phyloP scores from a whole-genome alignment of 1,140 invertebrate genomes.

The Trichonephila clavata region DNA sequence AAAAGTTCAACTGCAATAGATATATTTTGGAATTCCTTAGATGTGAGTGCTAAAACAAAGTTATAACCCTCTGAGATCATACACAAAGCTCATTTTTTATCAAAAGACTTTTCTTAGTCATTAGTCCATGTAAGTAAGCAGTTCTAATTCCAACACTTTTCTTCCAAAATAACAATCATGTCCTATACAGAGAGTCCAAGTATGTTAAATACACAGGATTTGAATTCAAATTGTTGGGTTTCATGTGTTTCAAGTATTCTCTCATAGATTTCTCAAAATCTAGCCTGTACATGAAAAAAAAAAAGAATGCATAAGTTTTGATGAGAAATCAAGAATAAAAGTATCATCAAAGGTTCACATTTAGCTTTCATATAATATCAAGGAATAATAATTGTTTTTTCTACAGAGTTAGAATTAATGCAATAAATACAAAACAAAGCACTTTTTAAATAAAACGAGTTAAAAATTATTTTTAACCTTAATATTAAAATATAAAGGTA shows the following conservation, averaged over 20 bases:
- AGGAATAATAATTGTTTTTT: background rate
- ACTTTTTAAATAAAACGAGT: too few species aligned
- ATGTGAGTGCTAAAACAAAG: background rate
- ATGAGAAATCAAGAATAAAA: too few species aligned
- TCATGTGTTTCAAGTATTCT: conserved; percentile 51
- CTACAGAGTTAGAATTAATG: too few species aligned
- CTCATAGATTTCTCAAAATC: conserved; percentile 47
- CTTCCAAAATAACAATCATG: background rate
- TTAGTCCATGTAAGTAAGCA: conserved; percentile 3
- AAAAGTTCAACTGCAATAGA: background rate
- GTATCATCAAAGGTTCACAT: too few species aligned
- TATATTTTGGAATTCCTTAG: background rate
- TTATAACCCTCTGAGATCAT: conserved; percentile 18
- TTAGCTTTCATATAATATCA: background rate
- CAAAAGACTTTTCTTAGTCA: background rate
- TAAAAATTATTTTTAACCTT: too few species aligned
- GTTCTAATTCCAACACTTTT: background rate
- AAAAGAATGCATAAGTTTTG: too few species aligned
- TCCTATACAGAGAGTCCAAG: conserved; percentile 40
- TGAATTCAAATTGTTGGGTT: conserved; percentile 1
- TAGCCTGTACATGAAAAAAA: background rate
- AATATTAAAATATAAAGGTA: too few species aligned
- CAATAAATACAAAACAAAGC: too few species aligned
- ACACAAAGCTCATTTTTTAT: conserved; percentile 6
- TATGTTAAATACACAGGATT: conserved; percentile 58